Conservation (phyloP, 2,888 invertebrate genomes). For the Ennomos quercinarius region DNA sequence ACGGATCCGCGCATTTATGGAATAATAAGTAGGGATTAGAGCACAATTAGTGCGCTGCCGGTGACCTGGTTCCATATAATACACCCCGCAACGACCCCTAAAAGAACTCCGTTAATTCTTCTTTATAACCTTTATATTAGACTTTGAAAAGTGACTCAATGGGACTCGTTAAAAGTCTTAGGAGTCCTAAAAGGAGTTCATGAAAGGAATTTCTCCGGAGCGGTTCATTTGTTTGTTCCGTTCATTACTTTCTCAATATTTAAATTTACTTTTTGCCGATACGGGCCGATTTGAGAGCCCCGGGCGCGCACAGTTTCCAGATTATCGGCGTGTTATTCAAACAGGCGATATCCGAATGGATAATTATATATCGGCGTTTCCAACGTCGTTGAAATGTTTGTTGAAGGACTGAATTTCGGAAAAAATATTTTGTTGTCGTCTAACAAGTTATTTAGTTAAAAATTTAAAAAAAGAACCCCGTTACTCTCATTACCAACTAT, state of each 20-base stretch:
- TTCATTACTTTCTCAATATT: constrained; percentile 71
- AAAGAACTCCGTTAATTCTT: constrained; percentile 66
- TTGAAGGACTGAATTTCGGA: not conserved
- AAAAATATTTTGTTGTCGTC: not conserved
- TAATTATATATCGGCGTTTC: constrained; percentile 57
- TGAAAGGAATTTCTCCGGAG: constrained; percentile 56
- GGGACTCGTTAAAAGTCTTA: constrained; percentile 75
- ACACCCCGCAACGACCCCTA: constrained; percentile 35
- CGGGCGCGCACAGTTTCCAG: constrained; percentile 59
- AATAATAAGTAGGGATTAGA: constrained; percentile 72
- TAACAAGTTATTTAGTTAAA: not conserved
- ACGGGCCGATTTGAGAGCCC: constrained; percentile 24
- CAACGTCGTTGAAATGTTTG: constrained; percentile 50
- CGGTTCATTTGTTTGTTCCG: constrained; percentile 70
- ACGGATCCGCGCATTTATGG: constrained; percentile 59
- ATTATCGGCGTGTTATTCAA: constrained; percentile 70
- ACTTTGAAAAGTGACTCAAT: constrained; percentile 74
- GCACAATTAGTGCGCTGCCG: constrained; percentile 63
- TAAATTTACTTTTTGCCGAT: constrained; percentile 56
- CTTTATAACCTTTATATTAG: constrained; percentile 77
- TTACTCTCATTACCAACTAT: too few species aligned
- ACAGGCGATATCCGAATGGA: constrained; percentile 56
- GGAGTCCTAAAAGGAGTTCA: constrained; percentile 64
- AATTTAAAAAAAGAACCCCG: too few species aligned
- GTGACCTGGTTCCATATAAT: constrained; percentile 52